Conservation (phyloP, 2,797 vertebrate species). For the Crenichthys baileyi region DNA sequence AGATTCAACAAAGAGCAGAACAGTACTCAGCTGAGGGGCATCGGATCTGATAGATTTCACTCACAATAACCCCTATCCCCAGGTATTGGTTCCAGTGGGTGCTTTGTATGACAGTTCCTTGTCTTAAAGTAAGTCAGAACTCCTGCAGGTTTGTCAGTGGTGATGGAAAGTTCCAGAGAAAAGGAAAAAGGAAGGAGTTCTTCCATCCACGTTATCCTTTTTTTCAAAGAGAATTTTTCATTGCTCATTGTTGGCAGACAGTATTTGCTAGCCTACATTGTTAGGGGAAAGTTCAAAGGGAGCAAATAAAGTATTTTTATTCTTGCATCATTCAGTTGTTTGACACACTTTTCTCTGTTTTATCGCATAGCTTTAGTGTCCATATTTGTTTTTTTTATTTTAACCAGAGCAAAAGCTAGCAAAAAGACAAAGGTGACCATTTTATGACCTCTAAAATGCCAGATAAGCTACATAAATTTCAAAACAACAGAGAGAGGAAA, state of each 20-base stretch:
- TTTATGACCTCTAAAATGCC: constrained; percentile 21
- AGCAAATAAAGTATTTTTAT: neutral
- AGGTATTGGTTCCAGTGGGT: constrained; percentile 11
- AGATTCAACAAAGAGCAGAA: constrained; percentile 33
- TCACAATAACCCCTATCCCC: neutral
- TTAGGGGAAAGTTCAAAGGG: neutral
- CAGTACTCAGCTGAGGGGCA: constrained; percentile 3
- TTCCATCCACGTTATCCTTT: constrained; percentile 25
- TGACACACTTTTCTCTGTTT: neutral
- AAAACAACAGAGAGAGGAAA: neutral
- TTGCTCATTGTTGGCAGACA: constrained; percentile 5
- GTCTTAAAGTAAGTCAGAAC: constrained; percentile 31
- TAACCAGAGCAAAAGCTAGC: neutral
- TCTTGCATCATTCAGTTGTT: neutral
- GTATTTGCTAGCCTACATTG: neutral
- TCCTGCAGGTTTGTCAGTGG: constrained; percentile 50
- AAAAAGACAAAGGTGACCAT: constrained; percentile 1
- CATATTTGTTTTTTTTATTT: neutral
- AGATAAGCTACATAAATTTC: constrained; percentile 14
- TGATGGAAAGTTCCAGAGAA: constrained; percentile 41
- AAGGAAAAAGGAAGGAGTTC: constrained; percentile 12
- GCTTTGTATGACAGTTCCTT: constrained; percentile 39
- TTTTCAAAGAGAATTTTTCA: constrained; percentile 36
- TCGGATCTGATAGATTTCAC: constrained; percentile 42
- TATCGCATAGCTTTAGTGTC: neutral